Percentiles rank a stretch among this genome's conserved stretches.
These are phyloP conservation scores for Ceyx margarethae DNA, from an alignment of 2,113 vertebrate species.

Conservation along the genomic window DNA sequence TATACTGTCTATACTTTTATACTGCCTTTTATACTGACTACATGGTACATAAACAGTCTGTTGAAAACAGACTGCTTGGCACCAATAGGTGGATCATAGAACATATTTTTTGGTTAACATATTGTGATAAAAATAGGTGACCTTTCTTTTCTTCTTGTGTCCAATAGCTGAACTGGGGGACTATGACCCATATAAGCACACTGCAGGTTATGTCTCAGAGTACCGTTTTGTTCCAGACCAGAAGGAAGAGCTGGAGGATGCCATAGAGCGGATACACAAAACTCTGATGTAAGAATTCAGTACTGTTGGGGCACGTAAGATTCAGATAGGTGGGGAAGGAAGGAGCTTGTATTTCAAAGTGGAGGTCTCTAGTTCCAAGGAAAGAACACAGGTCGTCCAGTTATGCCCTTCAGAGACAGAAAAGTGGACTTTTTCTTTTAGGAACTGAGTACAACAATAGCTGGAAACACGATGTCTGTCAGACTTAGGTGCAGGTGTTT, in stretches of 20 bases:
- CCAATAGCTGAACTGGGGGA: conserved; percentile 86
- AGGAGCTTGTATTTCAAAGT: neutral
- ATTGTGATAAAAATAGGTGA: neutral
- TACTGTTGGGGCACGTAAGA: neutral
- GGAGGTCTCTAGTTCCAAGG: neutral
- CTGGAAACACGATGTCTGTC: neutral
- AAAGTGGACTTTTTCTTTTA: neutral
- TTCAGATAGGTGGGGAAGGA: neutral
- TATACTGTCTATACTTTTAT: neutral
- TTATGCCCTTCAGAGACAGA: neutral
- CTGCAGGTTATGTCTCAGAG: conserved; percentile 84
- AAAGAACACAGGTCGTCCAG: neutral
- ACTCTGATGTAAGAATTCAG: conserved; percentile 81
- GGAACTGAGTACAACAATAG: neutral
- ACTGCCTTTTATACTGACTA: neutral
- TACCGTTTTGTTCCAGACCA: conserved; percentile 90
- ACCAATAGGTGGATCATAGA: neutral
- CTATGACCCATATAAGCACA: conserved; percentile 84
- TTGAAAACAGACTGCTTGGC: neutral
- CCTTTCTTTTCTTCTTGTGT: neutral
- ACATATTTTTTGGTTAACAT: neutral
- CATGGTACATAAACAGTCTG: fast-evolving
- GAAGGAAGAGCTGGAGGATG: conserved; percentile 88
- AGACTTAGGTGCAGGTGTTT: neutral
- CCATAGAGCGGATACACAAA: conserved; percentile 85